These are phyloP conservation scores for Pogonocichla stellata DNA, from an alignment of 2,113 vertebrate species.

Conservation along the genomic window DNA sequence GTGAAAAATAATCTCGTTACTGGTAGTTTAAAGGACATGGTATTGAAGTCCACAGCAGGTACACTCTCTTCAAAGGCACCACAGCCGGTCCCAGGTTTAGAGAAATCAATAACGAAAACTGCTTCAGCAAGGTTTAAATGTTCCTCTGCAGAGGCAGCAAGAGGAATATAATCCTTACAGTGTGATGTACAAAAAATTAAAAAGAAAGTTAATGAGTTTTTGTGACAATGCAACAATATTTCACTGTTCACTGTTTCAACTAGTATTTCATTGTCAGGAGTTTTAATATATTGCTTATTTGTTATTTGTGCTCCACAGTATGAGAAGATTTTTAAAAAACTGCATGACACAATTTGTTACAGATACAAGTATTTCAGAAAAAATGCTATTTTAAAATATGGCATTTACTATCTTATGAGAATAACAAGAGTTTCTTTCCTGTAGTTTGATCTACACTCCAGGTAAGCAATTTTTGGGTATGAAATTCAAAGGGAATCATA, in stretches of 20 bases:
- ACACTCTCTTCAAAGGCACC: background rate
- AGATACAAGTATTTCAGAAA: background rate
- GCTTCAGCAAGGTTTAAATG: background rate
- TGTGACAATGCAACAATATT: background rate
- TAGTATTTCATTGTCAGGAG: background rate
- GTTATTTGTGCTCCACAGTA: background rate
- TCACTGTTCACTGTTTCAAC: background rate
- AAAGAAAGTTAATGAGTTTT: background rate
- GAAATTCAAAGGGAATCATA: background rate
- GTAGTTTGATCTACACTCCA: background rate
- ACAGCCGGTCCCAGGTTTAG: background rate
- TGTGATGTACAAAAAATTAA: background rate
- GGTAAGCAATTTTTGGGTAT: background rate
- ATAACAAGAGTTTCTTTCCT: background rate
- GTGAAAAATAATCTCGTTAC: background rate
- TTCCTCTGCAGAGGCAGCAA: background rate
- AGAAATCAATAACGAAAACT: accelerated
- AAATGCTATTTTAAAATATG: background rate
- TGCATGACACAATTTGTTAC: background rate
- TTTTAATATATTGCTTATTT: background rate
- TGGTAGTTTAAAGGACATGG: background rate
- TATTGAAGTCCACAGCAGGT: accelerated
- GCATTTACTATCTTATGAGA: background rate
- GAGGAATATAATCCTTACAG: background rate
- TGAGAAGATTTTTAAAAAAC: background rate